These are phyloP conservation scores for Syrphus vitripennis DNA, from an alignment of 2,888 invertebrate genomes.

Conservation along the genomic window DNA sequence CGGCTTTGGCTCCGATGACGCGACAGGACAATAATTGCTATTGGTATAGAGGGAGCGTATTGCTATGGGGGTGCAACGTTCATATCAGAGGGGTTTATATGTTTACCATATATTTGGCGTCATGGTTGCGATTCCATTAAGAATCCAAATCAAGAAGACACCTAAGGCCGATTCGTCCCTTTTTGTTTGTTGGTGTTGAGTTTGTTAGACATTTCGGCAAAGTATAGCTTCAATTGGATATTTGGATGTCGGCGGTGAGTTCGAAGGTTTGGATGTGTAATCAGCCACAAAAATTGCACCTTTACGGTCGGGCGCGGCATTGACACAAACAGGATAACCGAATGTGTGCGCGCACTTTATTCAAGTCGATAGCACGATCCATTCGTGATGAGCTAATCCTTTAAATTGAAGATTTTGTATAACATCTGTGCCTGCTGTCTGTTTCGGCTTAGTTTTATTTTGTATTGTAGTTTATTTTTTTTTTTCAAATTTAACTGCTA, in stretches of 20 bases:
- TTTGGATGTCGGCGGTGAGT: background rate
- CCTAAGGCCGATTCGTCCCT: slow-evolving; percentile 42
- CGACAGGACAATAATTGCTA: slow-evolving; percentile 66
- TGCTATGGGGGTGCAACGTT: slow-evolving; percentile 65
- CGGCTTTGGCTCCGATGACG: slow-evolving; percentile 4
- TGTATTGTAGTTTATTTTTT: slow-evolving; percentile 26
- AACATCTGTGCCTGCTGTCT: slow-evolving; percentile 70
- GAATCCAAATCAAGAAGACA: slow-evolving; percentile 43
- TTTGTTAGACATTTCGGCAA: slow-evolving; percentile 14
- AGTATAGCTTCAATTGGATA: slow-evolving; percentile 13
- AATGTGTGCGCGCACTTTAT: slow-evolving; percentile 28
- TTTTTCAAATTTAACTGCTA: background rate
- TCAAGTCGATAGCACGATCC: slow-evolving; percentile 51
- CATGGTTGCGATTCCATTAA: slow-evolving; percentile 68
- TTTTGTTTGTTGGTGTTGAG: slow-evolving; percentile 5
- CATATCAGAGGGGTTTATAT: slow-evolving; percentile 24
- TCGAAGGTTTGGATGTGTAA: slow-evolving; percentile 41
- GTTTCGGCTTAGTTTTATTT: slow-evolving; percentile 29
- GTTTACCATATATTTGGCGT: slow-evolving; percentile 46
- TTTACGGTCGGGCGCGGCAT: slow-evolving; percentile 37
- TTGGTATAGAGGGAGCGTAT: slow-evolving; percentile 51
- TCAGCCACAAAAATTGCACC: slow-evolving; percentile 70
- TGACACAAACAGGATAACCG: background rate
- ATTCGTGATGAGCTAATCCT: slow-evolving; percentile 61
- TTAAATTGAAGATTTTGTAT: slow-evolving; percentile 37